Evolutionary conservation across 2,888 invertebrate species (phyloP).

Genomic region (Patella caerulea): DNA sequence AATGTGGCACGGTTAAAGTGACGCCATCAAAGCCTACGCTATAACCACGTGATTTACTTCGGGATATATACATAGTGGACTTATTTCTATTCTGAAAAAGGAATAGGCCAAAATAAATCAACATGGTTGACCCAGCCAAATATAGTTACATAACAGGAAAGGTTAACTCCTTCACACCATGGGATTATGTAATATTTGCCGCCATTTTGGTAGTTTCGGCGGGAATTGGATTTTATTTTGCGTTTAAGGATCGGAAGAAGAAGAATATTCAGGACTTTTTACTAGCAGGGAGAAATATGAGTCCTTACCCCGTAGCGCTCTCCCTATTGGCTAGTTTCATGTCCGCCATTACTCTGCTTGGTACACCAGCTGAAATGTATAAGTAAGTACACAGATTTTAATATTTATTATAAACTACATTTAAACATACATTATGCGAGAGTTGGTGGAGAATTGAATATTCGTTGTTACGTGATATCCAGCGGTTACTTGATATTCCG

Average conservation of each 20-base stretch:
- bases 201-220: slow-evolving; percentile 57
- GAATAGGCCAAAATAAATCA: no score
- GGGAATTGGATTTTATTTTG: slow-evolving; percentile 63
- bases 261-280: slow-evolving; percentile 58
- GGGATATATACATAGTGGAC: no score
- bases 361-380: slow-evolving; percentile 68
- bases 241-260: slow-evolving; percentile 56
- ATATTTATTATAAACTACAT: slow-evolving; percentile 40
- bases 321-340: slow-evolving; percentile 61
- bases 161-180: slow-evolving; percentile 47
- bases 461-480: no score
- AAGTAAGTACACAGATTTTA: slow-evolving; percentile 27
- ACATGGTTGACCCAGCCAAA: no score
- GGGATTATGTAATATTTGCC: slow-evolving; percentile 62
- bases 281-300: slow-evolving; percentile 65
- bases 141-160: slow-evolving; percentile 52
- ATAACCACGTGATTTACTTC: no score
- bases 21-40: no score
- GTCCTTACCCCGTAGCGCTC: slow-evolving; percentile 54
- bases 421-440: no score
- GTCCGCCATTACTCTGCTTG: slow-evolving; percentile 61
- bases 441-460: no score
- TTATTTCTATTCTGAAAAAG: no score
- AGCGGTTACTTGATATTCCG: no score
- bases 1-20: no score